A percentile compares a stretch with the other conserved stretches of the same genome.
Conservation (phyloP, 53 echinoderm and acorn worm genomes). For the Astropecten irregularis region DNA sequence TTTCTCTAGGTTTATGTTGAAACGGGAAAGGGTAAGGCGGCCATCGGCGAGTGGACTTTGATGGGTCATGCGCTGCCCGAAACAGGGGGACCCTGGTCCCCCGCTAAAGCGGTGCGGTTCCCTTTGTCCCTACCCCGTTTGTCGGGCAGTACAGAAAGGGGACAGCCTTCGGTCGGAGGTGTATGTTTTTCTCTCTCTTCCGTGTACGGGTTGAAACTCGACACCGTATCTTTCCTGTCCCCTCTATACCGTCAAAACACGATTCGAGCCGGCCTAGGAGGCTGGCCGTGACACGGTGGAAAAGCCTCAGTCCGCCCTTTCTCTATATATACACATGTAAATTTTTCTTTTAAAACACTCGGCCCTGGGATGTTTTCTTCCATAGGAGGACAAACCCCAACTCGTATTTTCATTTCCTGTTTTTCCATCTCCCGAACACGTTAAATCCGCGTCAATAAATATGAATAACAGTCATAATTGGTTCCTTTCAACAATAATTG, state of each 20-base stretch:
- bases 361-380: background rate
- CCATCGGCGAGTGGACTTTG: no score
- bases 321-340: no score
- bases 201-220: background rate
- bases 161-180: no score
- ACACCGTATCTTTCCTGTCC: constrained; percentile 23
- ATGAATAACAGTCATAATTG: no score
- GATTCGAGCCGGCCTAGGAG: constrained; percentile 19
- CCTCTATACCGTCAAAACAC: constrained; percentile 25
- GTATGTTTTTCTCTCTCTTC: background rate
- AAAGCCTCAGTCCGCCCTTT: background rate
- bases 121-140: no score
- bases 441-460: no score
- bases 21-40: no score
- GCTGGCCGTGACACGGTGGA: background rate
- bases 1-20: no score
- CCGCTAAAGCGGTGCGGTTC: background rate
- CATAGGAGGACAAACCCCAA: background rate
- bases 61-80: no score
- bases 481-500: no score
- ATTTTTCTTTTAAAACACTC: background rate
- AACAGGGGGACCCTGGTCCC: background rate
- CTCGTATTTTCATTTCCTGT: background rate
- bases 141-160: no score
- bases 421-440: no score